These are phyloP conservation scores for Poecilia wingei DNA, from an alignment of 2,797 vertebrate species.

Conservation along the genomic window DNA sequence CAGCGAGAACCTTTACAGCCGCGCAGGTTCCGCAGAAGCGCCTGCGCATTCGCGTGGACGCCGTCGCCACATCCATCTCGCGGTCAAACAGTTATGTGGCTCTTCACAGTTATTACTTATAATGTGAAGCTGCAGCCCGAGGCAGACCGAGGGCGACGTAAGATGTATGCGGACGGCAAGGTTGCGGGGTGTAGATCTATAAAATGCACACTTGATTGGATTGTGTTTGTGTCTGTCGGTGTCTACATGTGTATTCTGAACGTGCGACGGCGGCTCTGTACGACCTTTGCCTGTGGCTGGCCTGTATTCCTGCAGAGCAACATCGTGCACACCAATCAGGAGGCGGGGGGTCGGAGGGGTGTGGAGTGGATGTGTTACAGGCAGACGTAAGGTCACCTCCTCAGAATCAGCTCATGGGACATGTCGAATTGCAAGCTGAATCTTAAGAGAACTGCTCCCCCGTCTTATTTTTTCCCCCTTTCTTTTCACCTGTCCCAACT, in stretches of 20 bases:
- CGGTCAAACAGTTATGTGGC: slow-evolving; percentile 45
- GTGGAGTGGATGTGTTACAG: slow-evolving; percentile 51
- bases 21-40: slow-evolving; percentile 21
- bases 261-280: slow-evolving; percentile 40
- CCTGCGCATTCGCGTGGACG: slow-evolving; percentile 40
- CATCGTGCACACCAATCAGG: slow-evolving; percentile 70
- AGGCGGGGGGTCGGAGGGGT: slow-evolving; percentile 11
- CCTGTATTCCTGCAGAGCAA: slow-evolving; percentile 62
- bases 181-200: slow-evolving; percentile 45
- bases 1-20: slow-evolving; percentile 39
- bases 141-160: slow-evolving; percentile 26
- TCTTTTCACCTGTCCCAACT: slow-evolving; percentile 27
- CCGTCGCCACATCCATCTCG: slow-evolving; percentile 48
- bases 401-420: slow-evolving; percentile 63
- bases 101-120: slow-evolving; percentile 28
- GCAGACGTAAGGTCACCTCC: slow-evolving; percentile 75
- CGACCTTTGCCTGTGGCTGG: slow-evolving; percentile 73
- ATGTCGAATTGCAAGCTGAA: slow-evolving; percentile 60
- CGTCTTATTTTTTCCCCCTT: not conserved
- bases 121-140: slow-evolving; percentile 34
- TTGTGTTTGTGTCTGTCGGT: slow-evolving; percentile 46
- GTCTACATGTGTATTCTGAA: slow-evolving; percentile 57
- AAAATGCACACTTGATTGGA: slow-evolving; percentile 46
- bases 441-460: slow-evolving; percentile 58
- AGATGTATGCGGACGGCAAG: slow-evolving; percentile 25